Conservation (phyloP, 2,113 vertebrate genomes). For the Fukomys damarensis region DNA sequence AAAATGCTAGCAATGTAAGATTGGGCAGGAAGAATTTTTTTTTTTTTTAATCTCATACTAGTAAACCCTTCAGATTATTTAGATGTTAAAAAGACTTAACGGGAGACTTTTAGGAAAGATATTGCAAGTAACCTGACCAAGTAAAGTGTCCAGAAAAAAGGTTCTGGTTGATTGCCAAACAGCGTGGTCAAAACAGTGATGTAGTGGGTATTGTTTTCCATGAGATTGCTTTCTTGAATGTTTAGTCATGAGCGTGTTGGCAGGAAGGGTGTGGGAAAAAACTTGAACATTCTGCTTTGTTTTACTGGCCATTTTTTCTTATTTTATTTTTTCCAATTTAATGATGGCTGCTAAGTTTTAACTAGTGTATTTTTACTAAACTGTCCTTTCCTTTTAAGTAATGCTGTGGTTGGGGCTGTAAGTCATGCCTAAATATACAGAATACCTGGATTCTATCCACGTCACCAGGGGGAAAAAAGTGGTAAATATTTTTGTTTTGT, state of each 20-base stretch:
- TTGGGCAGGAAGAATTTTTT: neutral
- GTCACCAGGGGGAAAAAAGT: neutral
- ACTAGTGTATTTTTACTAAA: neutral
- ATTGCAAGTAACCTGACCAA: neutral
- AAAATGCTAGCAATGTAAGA: constrained; percentile 1
- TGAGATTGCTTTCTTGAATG: constrained; percentile 41
- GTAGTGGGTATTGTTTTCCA: constrained; percentile 37
- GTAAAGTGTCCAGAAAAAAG: neutral
- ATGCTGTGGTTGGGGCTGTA: neutral
- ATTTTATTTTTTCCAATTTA: constrained; percentile 25
- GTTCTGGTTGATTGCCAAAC: neutral
- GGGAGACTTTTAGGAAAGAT: neutral
- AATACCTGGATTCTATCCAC: neutral
- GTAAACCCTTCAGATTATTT: constrained; percentile 5
- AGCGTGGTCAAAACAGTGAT: neutral
- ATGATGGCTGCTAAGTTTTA: neutral
- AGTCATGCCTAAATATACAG: neutral
- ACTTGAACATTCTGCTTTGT: neutral
- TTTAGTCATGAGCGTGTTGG: constrained; percentile 55
- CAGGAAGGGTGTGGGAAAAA: constrained; percentile 17
- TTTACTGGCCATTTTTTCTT: neutral
- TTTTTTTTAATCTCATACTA: neutral
- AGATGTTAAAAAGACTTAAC: neutral
- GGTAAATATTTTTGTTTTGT: neutral
- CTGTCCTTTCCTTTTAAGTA: neutral